Base-by-base conservation (phyloP, 2,888 invertebrate genomes). In the Podabrus alpinus region DNA sequence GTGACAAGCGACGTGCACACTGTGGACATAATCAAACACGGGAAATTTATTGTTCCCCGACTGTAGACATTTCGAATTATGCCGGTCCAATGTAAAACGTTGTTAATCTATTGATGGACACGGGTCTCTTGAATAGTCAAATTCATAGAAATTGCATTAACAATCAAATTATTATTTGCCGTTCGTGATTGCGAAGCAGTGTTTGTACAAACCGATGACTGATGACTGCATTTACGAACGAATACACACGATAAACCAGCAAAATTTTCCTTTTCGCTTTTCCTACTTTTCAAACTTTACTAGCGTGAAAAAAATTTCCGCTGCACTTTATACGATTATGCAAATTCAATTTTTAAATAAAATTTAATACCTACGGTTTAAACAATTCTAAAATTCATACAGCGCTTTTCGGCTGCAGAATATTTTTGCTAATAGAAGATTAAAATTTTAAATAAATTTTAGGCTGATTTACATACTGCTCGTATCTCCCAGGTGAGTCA, bases 131-230 rank as follows among this genome's bases (percentile, higher is more conserved):
- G 83, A 84, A 85, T 84, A 86, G 85, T 84, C 86, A 85, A 86
- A 87, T 86, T 86, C 85, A 85, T 85, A 85, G 86, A 86, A 87
- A 87, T 87, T 86, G 83, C 85, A 86, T 87, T 86, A 87, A 84
- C 86, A 87, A 86, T 87, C 86, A 86, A 85, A 86, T 85, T 86
- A 86, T 85, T 86, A 86, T 86, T 86, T 87, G 85, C 84, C 82
- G 80, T 86, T 85, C 83, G 80, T 86, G 86, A 86, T 87, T 87
- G 85, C 83, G 74, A 79, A 78, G 76, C 79, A 79, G 75, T 82
- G 79, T 82, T 81, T 80, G 79, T 76, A 61, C 77, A 80, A 75
- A 69, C 73, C 75, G 66, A 66, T 73, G 69, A 74, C 78, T 69
- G 75, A 69, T 69, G 75, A 69, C 66, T 72, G 66, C 69, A 70